Percentiles rank a stretch among this genome's conserved stretches.
phyloP scores from a whole-genome alignment of 1,140 invertebrate genomes.

The Eueides isabella region DNA sequence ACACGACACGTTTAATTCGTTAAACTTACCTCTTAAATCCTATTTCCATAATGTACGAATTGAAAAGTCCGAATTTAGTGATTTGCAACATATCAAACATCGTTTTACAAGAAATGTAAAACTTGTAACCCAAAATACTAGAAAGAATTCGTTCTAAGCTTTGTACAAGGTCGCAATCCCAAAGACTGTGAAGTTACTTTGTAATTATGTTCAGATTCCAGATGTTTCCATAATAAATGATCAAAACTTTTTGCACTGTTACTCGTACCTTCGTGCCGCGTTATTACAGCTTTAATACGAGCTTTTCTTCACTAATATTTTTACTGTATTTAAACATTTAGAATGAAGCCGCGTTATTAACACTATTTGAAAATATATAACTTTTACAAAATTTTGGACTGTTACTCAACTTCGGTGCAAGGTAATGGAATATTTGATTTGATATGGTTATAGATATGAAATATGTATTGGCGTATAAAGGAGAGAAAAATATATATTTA shows the following conservation, averaged over 20 bases:
- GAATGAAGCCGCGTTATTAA: not conserved
- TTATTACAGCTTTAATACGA: constrained; percentile 49
- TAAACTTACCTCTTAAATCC: not conserved
- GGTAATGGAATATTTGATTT: too few relatives aligned
- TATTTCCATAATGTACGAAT: not conserved
- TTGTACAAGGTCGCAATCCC: not conserved
- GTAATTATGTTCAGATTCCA: constrained; percentile 3
- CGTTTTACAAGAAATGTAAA: not conserved
- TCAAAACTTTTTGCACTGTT: constrained; percentile 13
- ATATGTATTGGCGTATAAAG: too few relatives aligned
- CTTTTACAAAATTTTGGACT: not conserved
- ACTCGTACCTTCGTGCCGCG: constrained; percentile 47
- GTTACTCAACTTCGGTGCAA: too few relatives aligned
- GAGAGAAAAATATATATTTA: too few relatives aligned
- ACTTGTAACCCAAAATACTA: not conserved
- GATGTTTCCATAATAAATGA: constrained; percentile 8
- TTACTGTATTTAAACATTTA: constrained; percentile 1
- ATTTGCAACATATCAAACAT: not conserved
- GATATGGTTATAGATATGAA: too few relatives aligned
- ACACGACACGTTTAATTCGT: not conserved
- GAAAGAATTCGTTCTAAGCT: not conserved
- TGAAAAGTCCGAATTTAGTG: not conserved
- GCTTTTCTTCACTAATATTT: constrained; percentile 41
- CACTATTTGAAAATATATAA: not conserved
- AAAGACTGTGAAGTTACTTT: constrained; percentile 13